These are phyloP conservation scores for Caenorhabditis briggsae DNA, from an alignment of 1,140 invertebrate species.

Conservation along the genomic window DNA sequence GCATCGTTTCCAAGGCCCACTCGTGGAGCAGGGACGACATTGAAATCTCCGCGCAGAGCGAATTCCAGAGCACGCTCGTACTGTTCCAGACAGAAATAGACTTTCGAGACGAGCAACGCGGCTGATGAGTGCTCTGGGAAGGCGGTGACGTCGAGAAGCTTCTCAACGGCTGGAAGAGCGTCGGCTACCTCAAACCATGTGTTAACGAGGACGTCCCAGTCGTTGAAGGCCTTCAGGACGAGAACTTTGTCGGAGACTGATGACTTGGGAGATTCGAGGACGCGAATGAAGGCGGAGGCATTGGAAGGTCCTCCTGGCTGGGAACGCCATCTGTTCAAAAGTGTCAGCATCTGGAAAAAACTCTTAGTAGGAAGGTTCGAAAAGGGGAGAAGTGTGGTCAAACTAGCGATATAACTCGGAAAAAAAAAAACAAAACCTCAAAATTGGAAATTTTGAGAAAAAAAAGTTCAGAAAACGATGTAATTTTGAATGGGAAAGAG, in stretches of 20 bases:
- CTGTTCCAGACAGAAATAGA: slow-evolving; percentile 76
- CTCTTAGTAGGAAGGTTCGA: no score
- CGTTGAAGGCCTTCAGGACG: slow-evolving; percentile 74
- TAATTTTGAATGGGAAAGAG: no score
- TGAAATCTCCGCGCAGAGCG: slow-evolving; percentile 70
- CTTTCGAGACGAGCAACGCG: slow-evolving; percentile 95
- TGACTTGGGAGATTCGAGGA: slow-evolving; percentile 59
- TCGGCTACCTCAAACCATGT: slow-evolving; percentile 77
- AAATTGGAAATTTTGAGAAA: no score
- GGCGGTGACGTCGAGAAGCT: slow-evolving; percentile 88
- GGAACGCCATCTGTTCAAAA: slow-evolving; percentile 35
- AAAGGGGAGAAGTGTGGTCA: no score
- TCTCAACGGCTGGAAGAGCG: slow-evolving; percentile 71
- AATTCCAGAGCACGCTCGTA: slow-evolving; percentile 70
- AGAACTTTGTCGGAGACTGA: slow-evolving; percentile 69
- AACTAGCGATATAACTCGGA: background rate
- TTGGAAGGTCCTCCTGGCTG: slow-evolving; percentile 40
- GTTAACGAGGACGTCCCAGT: slow-evolving; percentile 74
- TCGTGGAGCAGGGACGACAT: slow-evolving; percentile 86
- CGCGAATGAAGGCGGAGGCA: slow-evolving; percentile 66
- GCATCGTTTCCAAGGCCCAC: slow-evolving; percentile 85
- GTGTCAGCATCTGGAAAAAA: slow-evolving; percentile 17
- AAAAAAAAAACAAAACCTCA: background rate
- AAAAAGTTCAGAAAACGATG: no score
- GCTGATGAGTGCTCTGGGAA: slow-evolving; percentile 91